Evolutionary conservation across 2,113 vertebrate species (phyloP).

Genomic region (Cephalopterus ornatus): DNA sequence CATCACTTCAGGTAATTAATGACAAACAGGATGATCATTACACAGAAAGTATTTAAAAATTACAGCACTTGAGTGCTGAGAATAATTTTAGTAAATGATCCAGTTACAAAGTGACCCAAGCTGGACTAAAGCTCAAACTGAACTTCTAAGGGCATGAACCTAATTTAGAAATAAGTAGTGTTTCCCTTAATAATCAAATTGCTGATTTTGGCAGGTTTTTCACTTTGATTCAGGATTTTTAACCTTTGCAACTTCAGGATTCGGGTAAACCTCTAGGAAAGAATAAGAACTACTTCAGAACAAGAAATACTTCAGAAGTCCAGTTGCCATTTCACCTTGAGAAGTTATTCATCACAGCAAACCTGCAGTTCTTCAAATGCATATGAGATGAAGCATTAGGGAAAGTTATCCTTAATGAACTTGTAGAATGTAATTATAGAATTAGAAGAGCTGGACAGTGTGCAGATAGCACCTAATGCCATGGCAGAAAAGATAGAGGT

Average conservation of each 20-base stretch:
- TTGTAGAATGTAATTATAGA: not conserved
- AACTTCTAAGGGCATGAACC: not conserved
- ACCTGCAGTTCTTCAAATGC: not conserved
- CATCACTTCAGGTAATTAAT: not conserved
- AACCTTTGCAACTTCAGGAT: not conserved
- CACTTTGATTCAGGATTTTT: not conserved
- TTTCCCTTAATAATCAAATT: not conserved
- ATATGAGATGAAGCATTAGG: not conserved
- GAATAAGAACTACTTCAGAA: not conserved
- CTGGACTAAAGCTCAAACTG: not conserved
- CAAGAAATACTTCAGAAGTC: not conserved
- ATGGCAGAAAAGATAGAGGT: accelerated
- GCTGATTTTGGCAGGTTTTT: not conserved
- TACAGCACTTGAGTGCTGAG: not conserved
- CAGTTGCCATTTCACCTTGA: not conserved
- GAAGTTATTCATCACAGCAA: not conserved
- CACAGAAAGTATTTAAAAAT: not conserved
- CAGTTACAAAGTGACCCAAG: not conserved
- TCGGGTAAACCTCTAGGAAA: not conserved
- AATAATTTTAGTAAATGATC: not conserved
- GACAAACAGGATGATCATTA: not conserved
- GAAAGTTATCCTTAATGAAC: not conserved
- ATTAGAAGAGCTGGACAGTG: not conserved
- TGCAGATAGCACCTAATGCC: not conserved
- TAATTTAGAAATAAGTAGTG: not conserved